These are phyloP conservation scores for Fistularia tabacaria DNA, from an alignment of 2,797 vertebrate genomes.

Conservation along the genomic window DNA sequence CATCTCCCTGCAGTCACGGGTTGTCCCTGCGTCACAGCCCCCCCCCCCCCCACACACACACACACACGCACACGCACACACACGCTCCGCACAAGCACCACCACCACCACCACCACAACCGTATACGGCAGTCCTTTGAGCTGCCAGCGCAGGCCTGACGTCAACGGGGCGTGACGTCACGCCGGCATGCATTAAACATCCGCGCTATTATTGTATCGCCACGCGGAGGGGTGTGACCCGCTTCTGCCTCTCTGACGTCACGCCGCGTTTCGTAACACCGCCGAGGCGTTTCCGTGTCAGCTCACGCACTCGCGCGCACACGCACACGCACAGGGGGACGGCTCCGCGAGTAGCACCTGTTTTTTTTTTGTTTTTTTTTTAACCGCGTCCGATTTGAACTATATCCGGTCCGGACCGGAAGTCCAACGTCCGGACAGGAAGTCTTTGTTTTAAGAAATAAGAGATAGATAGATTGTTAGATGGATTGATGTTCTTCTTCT, in stretches of 20 bases:
- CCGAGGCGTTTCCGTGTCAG: too few relatives aligned
- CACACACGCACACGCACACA: too few relatives aligned
- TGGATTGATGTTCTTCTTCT: too few relatives aligned
- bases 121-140: conserved; percentile 67
- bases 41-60: conserved; percentile 3
- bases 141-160: conserved; percentile 30
- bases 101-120: conserved; percentile 50
- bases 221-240: conserved; percentile 18
- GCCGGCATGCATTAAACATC: conserved; percentile 24
- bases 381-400: too few relatives aligned
- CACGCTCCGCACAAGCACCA: too few relatives aligned
- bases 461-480: too few relatives aligned
- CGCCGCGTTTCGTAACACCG: conserved; percentile 36
- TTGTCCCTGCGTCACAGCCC: conserved; percentile 55
- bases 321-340: not conserved
- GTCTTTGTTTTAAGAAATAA: too few relatives aligned
- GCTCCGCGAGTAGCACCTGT: too few relatives aligned
- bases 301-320: conserved; percentile 9
- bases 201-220: conserved; percentile 35
- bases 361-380: too few relatives aligned
- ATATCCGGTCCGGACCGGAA: too few relatives aligned
- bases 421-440: too few relatives aligned
- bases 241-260: conserved; percentile 24
- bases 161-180: conserved; percentile 65
- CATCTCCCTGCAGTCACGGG: conserved; percentile 68